Conservation (phyloP, 2,797 vertebrate species). For the Acridotheres tristis region DNA sequence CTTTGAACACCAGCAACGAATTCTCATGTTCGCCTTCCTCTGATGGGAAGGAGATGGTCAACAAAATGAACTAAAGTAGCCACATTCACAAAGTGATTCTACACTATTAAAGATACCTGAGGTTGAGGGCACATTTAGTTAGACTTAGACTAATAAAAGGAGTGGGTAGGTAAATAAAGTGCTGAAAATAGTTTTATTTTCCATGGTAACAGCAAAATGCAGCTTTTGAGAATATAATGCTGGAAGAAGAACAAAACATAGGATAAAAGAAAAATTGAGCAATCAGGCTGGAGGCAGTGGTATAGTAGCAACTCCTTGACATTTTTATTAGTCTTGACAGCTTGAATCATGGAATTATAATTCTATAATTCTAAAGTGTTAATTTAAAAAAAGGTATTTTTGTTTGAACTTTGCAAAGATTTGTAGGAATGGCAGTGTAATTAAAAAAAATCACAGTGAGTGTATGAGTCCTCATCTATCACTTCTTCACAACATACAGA, state of each 20-base stretch:
- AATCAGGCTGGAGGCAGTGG: neutral
- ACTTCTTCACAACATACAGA: neutral
- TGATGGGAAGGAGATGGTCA: neutral
- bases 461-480: neutral
- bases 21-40: neutral
- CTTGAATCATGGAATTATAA: neutral
- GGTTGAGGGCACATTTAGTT: neutral
- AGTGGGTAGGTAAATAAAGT: neutral
- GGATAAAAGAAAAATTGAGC: neutral
- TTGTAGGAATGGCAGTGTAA: neutral
- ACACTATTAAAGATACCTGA: neutral
- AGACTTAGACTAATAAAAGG: neutral
- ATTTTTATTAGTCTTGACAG: neutral
- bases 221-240: neutral
- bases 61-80: neutral
- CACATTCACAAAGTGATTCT: neutral
- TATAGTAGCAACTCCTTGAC: neutral
- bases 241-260: neutral
- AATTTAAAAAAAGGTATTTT: neutral
- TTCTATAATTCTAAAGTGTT: neutral
- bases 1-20: neutral
- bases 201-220: neutral
- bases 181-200: slow-evolving; percentile 10
- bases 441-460: neutral
- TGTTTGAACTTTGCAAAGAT: neutral